phyloP scores from a whole-genome alignment of 2,888 invertebrate species.

The Pammene fasciana region DNA sequence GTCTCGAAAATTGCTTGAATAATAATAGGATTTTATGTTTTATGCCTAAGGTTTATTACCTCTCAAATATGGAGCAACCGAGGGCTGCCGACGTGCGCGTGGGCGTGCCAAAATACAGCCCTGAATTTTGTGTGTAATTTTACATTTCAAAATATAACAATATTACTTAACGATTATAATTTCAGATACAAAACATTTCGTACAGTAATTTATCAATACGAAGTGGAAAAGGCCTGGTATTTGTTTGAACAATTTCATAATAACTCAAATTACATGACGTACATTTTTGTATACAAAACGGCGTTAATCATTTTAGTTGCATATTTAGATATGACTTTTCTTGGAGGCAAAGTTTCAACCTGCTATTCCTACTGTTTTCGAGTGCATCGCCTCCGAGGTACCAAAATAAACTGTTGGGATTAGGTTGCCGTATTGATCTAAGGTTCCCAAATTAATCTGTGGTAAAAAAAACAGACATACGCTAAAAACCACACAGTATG shows the following conservation, averaged over 20 bases:
- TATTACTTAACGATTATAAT: not conserved
- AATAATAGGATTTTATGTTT: slow-evolving; percentile 41
- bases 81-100: too few relatives aligned
- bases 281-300: not conserved
- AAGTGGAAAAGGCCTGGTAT: not conserved
- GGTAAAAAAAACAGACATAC: too few relatives aligned
- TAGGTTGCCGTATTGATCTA: too few relatives aligned
- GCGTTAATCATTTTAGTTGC: not conserved
- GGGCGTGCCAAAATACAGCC: not conserved
- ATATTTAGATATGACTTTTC: slow-evolving; percentile 15
- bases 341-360: slow-evolving; percentile 50
- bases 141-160: not conserved
- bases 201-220: slow-evolving; percentile 15
- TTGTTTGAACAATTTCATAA: slow-evolving; percentile 34
- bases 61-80: slow-evolving; percentile 27
- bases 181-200: not conserved
- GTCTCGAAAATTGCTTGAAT: slow-evolving; percentile 39
- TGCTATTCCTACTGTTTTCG: not conserved
- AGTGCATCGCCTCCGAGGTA: not conserved
- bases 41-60: slow-evolving; percentile 34
- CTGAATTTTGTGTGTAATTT: not conserved
- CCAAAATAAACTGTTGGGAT: not conserved
- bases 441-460: too few relatives aligned
- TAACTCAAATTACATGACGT: slow-evolving; percentile 25
- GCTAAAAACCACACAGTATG: too few relatives aligned